phyloP scores from a whole-genome alignment of 2,888 invertebrate species.

The Lapara coniferarum region DNA sequence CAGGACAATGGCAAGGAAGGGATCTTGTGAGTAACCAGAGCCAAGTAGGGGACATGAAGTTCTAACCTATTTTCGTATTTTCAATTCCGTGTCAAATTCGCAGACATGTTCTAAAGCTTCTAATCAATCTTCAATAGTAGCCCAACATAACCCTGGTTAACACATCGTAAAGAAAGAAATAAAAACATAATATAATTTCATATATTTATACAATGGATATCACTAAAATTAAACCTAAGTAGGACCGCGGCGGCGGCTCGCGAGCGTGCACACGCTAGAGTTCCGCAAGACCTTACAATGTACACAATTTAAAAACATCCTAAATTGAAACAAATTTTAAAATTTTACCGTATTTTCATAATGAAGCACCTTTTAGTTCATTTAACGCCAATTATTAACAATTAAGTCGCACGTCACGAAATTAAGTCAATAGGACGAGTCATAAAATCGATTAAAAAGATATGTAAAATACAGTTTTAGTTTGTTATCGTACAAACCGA shows the following conservation, averaged over 20 bases:
- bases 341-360: slow-evolving; percentile 1
- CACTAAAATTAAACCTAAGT: slow-evolving; percentile 11
- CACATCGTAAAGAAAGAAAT: slow-evolving; percentile 1
- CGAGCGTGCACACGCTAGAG: not conserved
- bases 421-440: not conserved
- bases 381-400: slow-evolving; percentile 9
- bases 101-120: too few relatives aligned
- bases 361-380: slow-evolving; percentile 16
- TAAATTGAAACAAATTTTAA: slow-evolving; percentile 1
- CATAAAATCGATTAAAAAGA: not conserved
- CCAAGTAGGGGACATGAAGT: too few relatives aligned
- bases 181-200: slow-evolving; percentile 22
- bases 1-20: too few relatives aligned
- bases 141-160: not conserved
- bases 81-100: too few relatives aligned
- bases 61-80: too few relatives aligned
- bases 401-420: slow-evolving; percentile 2
- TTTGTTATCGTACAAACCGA: not conserved
- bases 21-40: too few relatives aligned
- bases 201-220: slow-evolving; percentile 20
- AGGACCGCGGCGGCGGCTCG: slow-evolving; percentile 4
- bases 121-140: not conserved
- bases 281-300: slow-evolving; percentile 17
- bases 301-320: not conserved
- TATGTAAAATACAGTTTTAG: not conserved